Percentiles rank a stretch among this genome's conserved stretches.
phyloP scores from a whole-genome alignment of 2,888 invertebrate species.

The Uloborus plumipes region DNA sequence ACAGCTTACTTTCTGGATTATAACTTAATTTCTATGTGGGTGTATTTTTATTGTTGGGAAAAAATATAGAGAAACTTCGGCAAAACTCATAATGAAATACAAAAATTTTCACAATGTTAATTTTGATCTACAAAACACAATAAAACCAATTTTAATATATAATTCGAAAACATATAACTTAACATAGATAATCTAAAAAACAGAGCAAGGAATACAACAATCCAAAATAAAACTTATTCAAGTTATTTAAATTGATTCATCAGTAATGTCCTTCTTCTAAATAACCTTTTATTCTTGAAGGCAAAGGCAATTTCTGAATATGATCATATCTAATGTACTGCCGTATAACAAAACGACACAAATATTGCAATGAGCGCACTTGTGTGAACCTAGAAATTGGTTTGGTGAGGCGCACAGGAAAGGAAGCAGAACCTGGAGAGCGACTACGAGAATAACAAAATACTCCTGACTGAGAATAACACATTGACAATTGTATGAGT shows the following conservation, averaged over 20 bases:
- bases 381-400: conserved; percentile 83
- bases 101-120: too few species aligned
- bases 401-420: conserved; percentile 81
- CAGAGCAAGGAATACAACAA: too few species aligned
- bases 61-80: too few species aligned
- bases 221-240: too few species aligned
- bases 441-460: conserved; percentile 81
- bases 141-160: too few species aligned
- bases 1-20: too few species aligned
- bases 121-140: too few species aligned
- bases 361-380: conserved; percentile 79
- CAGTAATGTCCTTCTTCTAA: conserved; percentile 71
- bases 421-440: conserved; percentile 79
- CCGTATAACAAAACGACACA: conserved; percentile 82
- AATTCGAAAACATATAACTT: too few species aligned
- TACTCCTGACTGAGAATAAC: conserved; percentile 79
- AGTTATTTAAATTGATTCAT: conserved; percentile 40
- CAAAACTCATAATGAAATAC: too few species aligned
- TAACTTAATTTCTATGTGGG: too few species aligned
- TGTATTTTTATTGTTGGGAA: too few species aligned
- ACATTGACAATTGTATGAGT: conserved; percentile 82
- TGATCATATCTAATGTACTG: conserved; percentile 79
- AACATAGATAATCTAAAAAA: too few species aligned
- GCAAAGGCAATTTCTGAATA: conserved; percentile 80
- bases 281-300: conserved; percentile 76